Evolutionary conservation across 1,140 invertebrate genomes (phyloP).

Genomic region (Galendromus occidentalis): DNA sequence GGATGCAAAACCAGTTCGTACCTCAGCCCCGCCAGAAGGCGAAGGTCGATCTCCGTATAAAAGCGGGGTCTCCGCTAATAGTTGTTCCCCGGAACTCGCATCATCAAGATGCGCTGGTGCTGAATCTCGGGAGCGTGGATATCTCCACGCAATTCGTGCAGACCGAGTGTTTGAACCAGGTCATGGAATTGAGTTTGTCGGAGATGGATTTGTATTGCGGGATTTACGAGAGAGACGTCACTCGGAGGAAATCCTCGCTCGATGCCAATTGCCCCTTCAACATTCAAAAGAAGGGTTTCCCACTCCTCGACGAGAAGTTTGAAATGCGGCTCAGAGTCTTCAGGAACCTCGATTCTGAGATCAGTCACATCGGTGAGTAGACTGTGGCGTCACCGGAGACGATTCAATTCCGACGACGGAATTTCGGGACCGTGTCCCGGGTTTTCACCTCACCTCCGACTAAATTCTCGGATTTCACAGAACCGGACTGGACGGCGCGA

Average conservation of each 20-base stretch:
- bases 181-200: neutral
- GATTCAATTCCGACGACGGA: too few species aligned
- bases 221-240: neutral
- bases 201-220: slow-evolving; percentile 7
- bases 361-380: slow-evolving; percentile 36
- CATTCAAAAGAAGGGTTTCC: slow-evolving; percentile 36
- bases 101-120: slow-evolving; percentile 51
- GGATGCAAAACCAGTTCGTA: slow-evolving; percentile 31
- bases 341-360: slow-evolving; percentile 51
- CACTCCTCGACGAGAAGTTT: slow-evolving; percentile 55
- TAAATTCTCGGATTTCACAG: too few species aligned
- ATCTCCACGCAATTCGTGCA: slow-evolving; percentile 45
- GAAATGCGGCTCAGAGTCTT: slow-evolving; percentile 55
- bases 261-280: slow-evolving; percentile 31
- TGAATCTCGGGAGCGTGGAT: slow-evolving; percentile 56
- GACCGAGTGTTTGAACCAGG: slow-evolving; percentile 15
- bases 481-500: slow-evolving; percentile 64
- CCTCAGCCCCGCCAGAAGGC: neutral
- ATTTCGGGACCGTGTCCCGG: too few species aligned
- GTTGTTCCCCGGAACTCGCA: slow-evolving; percentile 64
- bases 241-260: slow-evolving; percentile 15
- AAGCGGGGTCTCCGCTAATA: slow-evolving; percentile 60
- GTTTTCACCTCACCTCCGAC: too few species aligned
- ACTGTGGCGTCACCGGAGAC: too few species aligned
- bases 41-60: slow-evolving; percentile 43